Conservation (phyloP, 53 echinoderm and acorn worm species). For the Pentamera pediparva region DNA sequence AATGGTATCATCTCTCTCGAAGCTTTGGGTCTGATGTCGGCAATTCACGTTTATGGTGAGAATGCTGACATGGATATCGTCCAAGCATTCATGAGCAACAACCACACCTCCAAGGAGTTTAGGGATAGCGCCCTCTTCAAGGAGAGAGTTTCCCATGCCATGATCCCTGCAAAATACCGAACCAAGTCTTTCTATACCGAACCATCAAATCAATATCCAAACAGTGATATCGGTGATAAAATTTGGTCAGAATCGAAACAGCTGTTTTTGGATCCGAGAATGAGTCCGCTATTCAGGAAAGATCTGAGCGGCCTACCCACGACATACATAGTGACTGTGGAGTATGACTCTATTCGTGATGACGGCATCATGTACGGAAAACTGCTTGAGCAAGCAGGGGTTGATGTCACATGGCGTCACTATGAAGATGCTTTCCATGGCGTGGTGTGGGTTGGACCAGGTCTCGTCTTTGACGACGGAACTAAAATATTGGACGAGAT, state of each 20-base stretch:
- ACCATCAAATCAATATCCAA: not conserved
- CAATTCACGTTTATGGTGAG: slow-evolving; percentile 1
- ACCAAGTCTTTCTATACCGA: not conserved
- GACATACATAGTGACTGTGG: slow-evolving; percentile 27
- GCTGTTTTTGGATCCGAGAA: slow-evolving; percentile 4
- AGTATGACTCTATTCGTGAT: slow-evolving; percentile 24
- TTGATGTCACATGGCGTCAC: slow-evolving; percentile 34
- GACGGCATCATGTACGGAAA: slow-evolving; percentile 40
- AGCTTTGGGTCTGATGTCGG: not conserved
- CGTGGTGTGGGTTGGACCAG: slow-evolving; percentile 15
- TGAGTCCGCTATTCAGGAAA: slow-evolving; percentile 1
- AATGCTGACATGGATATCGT: not conserved
- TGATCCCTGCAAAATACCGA: not conserved
- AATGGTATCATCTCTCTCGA: not conserved
- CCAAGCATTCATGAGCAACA: not conserved
- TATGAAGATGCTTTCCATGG: slow-evolving; percentile 46
- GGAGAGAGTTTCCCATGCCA: not conserved
- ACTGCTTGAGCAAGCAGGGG: slow-evolving; percentile 26
- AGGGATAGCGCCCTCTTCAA: not conserved
- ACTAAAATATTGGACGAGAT: not conserved
- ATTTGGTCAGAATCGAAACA: slow-evolving; percentile 46
- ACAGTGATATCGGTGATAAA: slow-evolving; percentile 35
- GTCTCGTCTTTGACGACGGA: not conserved
- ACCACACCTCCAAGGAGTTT: slow-evolving; percentile 3
- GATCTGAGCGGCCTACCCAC: slow-evolving; percentile 28